Percentiles rank a stretch among this genome's conserved stretches.
Conservation (phyloP, 2,797 vertebrate genomes). For the Alfaro cultratus region DNA sequence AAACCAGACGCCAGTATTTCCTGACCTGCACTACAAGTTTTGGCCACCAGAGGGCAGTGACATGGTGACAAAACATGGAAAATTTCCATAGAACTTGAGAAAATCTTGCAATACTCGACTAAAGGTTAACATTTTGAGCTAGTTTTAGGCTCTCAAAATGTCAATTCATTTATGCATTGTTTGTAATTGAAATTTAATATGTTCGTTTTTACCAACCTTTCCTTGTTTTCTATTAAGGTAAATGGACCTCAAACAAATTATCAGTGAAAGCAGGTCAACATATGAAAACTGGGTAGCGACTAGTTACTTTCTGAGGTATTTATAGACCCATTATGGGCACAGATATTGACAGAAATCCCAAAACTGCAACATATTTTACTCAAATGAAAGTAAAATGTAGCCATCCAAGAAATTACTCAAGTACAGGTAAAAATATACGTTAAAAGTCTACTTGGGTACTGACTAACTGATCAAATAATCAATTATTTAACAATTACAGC, state of each 20-base stretch:
- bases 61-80: neutral
- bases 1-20: neutral
- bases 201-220: neutral
- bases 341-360: no score
- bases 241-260: neutral
- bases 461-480: no score
- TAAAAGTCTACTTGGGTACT: no score
- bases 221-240: neutral
- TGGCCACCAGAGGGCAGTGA: neutral
- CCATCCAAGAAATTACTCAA: no score
- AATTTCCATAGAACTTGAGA: neutral
- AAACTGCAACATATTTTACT: no score
- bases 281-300: no score
- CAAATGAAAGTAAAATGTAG: no score
- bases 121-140: neutral
- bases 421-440: no score
- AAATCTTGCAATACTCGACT: neutral
- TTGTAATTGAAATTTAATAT: neutral
- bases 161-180: neutral
- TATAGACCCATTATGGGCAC: no score
- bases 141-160: neutral
- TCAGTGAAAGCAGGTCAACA: neutral
- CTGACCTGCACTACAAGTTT: neutral
- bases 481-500: no score
- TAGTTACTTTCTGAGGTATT: no score